Evolutionary conservation across 2,113 vertebrate genomes (phyloP).

Genomic region (Campylomormyrus tamandua): DNA sequence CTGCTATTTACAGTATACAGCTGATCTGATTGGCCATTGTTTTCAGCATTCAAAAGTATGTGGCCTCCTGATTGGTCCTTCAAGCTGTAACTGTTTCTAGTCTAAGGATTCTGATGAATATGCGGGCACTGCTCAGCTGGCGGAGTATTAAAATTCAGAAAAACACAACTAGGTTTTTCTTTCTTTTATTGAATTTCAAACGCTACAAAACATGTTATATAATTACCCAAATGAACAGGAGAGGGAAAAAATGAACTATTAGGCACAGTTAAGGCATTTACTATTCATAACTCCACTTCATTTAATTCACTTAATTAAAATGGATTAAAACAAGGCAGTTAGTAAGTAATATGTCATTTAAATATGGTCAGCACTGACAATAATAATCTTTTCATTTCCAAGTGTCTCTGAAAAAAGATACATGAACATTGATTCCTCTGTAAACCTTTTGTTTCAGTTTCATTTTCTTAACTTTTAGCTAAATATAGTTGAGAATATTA

Average conservation of each 20-base stretch:
- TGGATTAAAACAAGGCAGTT: conserved; percentile 3
- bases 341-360: neutral
- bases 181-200: neutral
- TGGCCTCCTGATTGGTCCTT: neutral
- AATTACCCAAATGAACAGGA: neutral
- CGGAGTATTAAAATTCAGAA: neutral
- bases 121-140: neutral
- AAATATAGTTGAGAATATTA: neutral
- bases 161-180: neutral
- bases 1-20: neutral
- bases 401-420: neutral
- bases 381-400: neutral
- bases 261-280: neutral
- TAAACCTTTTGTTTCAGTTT: neutral
- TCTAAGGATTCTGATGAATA: neutral
- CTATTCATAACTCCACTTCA: neutral
- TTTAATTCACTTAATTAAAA: neutral
- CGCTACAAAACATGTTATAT: neutral
- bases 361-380: neutral
- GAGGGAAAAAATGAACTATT: neutral
- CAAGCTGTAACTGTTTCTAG: neutral
- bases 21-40: neutral
- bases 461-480: neutral
- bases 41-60: neutral
- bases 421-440: neutral